Percentiles rank a stretch among this genome's conserved stretches.
These are phyloP conservation scores for Aradus depressus DNA, from an alignment of 2,888 invertebrate species.

Conservation along the genomic window DNA sequence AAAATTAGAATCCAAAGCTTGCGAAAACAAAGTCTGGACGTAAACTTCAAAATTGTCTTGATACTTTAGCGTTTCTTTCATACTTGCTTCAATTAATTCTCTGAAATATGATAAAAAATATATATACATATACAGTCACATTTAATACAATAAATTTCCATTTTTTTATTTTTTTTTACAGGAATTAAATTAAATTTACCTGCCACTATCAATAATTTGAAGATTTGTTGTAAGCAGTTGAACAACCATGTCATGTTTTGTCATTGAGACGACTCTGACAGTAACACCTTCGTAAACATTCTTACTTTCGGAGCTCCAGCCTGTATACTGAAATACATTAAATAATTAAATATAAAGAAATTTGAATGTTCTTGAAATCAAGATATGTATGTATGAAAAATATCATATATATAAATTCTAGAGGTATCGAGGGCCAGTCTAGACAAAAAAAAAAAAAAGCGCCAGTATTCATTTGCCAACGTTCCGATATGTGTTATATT, in stretches of 20 bases:
- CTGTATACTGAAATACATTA: conserved; percentile 80
- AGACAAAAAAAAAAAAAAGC: too few relatives aligned
- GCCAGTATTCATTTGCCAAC: too few relatives aligned
- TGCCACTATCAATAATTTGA: conserved; percentile 1
- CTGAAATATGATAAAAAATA: conserved; percentile 36
- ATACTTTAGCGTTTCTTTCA: conserved; percentile 64
- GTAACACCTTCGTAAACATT: conserved; percentile 68
- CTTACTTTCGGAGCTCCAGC: conserved; percentile 72
- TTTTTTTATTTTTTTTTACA: too few relatives aligned
- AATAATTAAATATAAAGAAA: too few relatives aligned
- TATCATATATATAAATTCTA: too few relatives aligned
- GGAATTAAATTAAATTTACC: conserved; percentile 3
- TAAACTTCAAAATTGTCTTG: conserved; percentile 85
- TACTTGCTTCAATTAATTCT: conserved; percentile 59
- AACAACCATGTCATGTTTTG: conserved; percentile 65
- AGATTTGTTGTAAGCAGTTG: conserved; percentile 47
- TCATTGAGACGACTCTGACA: conserved; percentile 62
- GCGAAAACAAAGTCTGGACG: conserved; percentile 81
- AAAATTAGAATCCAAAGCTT: conserved; percentile 80
- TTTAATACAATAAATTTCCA: neutral
- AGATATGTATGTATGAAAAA: too few relatives aligned
- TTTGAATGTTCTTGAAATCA: too few relatives aligned
- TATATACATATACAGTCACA: neutral
- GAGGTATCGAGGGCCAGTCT: too few relatives aligned
- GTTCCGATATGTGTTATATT: too few relatives aligned